phyloP scores from a whole-genome alignment of 2,797 vertebrate species.

The Synanceia verrucosa region DNA sequence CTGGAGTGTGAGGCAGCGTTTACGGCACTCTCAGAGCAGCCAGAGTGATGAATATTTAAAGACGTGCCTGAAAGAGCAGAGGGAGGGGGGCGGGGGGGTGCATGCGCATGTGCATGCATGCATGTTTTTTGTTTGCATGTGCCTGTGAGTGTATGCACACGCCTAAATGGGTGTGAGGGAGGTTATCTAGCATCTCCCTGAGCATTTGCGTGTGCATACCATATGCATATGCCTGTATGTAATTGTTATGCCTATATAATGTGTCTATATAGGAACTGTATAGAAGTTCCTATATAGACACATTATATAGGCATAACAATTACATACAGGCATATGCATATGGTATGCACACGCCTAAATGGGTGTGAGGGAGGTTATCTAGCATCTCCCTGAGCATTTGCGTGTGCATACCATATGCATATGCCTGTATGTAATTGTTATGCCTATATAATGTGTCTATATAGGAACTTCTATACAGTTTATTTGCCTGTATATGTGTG shows the following conservation, averaged over 20 bases:
- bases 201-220: constrained; percentile 20
- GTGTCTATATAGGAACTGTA: too few relatives aligned
- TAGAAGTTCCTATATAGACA: too few relatives aligned
- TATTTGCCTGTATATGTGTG: not conserved
- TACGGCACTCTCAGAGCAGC: constrained; percentile 83
- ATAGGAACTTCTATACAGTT: not conserved
- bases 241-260: not conserved
- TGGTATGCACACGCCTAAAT: constrained; percentile 20
- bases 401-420: constrained; percentile 2
- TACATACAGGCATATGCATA: not conserved
- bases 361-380: constrained; percentile 50
- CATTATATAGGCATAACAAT: too few relatives aligned
- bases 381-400: constrained; percentile 43
- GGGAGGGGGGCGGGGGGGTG: constrained; percentile 38
- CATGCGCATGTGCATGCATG: constrained; percentile 10
- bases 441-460: not conserved
- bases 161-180: constrained; percentile 31
- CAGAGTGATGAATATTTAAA: constrained; percentile 85
- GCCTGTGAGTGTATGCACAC: constrained; percentile 14
- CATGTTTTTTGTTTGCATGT: constrained; percentile 3
- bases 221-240: constrained; percentile 5
- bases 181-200: constrained; percentile 51
- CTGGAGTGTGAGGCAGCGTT: constrained; percentile 84
- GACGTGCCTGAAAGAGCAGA: constrained; percentile 80
- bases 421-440: not conserved